Evolutionary conservation across 2,797 vertebrate species (phyloP).

Genomic region (Ambastaia sidthimunki): DNA sequence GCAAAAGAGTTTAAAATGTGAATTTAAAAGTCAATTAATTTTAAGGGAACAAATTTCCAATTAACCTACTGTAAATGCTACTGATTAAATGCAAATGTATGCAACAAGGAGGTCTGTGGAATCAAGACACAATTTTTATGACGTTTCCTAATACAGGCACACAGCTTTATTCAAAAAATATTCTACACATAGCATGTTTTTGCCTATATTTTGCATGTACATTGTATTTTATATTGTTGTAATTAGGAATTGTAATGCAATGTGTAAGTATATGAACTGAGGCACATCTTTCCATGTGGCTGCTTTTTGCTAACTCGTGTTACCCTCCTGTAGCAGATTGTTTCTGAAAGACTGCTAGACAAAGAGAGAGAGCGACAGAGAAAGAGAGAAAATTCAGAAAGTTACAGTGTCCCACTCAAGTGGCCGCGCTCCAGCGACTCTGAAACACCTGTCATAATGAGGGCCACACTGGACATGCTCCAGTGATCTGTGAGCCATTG

Average conservation of each 20-base stretch:
- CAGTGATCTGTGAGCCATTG: constrained; percentile 27
- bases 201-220: no score
- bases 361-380: background rate
- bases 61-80: background rate
- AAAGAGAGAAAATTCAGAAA: constrained; percentile 13
- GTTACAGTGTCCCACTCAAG: constrained; percentile 15
- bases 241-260: background rate
- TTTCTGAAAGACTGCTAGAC: background rate
- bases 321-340: constrained; percentile 9
- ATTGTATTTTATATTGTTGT: no score
- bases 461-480: constrained; percentile 30
- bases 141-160: no score
- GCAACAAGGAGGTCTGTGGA: no score
- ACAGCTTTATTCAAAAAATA: no score
- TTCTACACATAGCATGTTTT: no score
- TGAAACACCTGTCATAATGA: constrained; percentile 46
- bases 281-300: background rate
- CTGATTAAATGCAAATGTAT: no score
- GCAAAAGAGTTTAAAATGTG: background rate
- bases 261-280: background rate
- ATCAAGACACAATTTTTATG: no score
- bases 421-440: constrained; percentile 23
- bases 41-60: background rate
- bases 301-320: constrained; percentile 8
- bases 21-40: no score